phyloP scores from a whole-genome alignment of 2,888 invertebrate species.

The Serripes groenlandicus region DNA sequence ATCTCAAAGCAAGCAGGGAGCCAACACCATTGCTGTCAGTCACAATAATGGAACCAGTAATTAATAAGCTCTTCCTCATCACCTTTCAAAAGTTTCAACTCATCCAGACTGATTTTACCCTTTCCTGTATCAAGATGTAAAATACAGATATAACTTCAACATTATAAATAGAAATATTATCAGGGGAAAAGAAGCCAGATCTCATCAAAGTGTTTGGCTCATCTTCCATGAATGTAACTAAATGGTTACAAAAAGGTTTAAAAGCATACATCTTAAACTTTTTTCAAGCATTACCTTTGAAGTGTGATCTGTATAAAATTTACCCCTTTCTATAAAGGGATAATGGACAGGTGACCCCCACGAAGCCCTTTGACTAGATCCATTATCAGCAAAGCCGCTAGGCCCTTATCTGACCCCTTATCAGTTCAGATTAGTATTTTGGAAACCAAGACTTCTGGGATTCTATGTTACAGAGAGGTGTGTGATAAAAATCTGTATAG shows the following conservation, averaged over 20 bases:
- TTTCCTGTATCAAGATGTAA: too few relatives aligned
- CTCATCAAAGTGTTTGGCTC: too few relatives aligned
- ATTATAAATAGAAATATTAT: not conserved
- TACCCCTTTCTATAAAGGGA: not conserved
- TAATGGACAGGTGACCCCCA: slow-evolving; percentile 38
- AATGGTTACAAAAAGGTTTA: too few relatives aligned
- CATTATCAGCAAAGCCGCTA: slow-evolving; percentile 2
- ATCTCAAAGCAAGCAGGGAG: slow-evolving; percentile 9
- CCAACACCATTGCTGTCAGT: slow-evolving; percentile 23
- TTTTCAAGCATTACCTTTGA: not conserved
- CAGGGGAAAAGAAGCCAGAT: too few relatives aligned
- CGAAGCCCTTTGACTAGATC: slow-evolving; percentile 14
- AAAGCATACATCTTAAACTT: too few relatives aligned
- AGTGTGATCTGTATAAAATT: not conserved
- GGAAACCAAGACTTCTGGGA: not conserved
- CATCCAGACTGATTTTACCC: not conserved
- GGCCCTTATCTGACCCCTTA: slow-evolving; percentile 30
- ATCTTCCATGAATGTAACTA: too few relatives aligned
- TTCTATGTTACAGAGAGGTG: too few relatives aligned
- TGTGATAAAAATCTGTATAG: too few relatives aligned
- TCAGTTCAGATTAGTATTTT: slow-evolving; percentile 6
- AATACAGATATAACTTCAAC: too few relatives aligned
- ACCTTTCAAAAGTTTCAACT: slow-evolving; percentile 8
- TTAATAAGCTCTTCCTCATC: slow-evolving; percentile 5
- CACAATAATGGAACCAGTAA: slow-evolving; percentile 24